Evolutionary conservation across 92 coral and sea anemone genomes (phyloP).

Genomic region (Galaxea fascicularis): DNA sequence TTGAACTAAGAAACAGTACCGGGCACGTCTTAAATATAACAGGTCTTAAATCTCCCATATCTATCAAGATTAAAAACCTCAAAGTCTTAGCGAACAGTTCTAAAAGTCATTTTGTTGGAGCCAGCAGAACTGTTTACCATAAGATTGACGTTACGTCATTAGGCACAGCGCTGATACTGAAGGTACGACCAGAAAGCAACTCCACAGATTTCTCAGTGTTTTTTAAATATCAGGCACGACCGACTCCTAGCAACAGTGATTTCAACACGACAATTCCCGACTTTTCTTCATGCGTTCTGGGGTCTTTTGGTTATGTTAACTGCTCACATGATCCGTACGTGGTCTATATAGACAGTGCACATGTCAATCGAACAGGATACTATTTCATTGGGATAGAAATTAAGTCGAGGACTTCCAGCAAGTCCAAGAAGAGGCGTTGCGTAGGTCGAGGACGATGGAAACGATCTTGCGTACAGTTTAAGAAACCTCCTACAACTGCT

Average conservation of each 20-base stretch:
- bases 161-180: constrained; percentile 40
- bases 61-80: constrained; percentile 36
- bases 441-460: constrained; percentile 8
- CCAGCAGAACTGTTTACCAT: constrained; percentile 50
- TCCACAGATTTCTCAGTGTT: constrained; percentile 24
- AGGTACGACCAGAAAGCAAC: constrained; percentile 49
- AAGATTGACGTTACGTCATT: constrained; percentile 33
- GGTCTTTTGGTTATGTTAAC: constrained; percentile 14
- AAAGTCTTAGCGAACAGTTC: constrained; percentile 10
- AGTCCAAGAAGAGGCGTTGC: background rate
- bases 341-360: constrained; percentile 23
- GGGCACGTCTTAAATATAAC: constrained; percentile 39
- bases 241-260: constrained; percentile 39
- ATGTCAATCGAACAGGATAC: constrained; percentile 20
- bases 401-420: constrained; percentile 11
- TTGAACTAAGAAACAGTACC: constrained; percentile 51
- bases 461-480: constrained; percentile 36
- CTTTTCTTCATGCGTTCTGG: background rate
- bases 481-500: constrained; percentile 17
- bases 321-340: constrained; percentile 45
- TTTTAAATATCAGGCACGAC: constrained; percentile 26
- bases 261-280: constrained; percentile 39
- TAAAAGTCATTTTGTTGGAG: constrained; percentile 8
- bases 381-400: constrained; percentile 15
- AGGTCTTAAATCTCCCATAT: constrained; percentile 39